phyloP scores from a whole-genome alignment of 2,797 vertebrate genomes.

The Notoglanidium macrostoma region DNA sequence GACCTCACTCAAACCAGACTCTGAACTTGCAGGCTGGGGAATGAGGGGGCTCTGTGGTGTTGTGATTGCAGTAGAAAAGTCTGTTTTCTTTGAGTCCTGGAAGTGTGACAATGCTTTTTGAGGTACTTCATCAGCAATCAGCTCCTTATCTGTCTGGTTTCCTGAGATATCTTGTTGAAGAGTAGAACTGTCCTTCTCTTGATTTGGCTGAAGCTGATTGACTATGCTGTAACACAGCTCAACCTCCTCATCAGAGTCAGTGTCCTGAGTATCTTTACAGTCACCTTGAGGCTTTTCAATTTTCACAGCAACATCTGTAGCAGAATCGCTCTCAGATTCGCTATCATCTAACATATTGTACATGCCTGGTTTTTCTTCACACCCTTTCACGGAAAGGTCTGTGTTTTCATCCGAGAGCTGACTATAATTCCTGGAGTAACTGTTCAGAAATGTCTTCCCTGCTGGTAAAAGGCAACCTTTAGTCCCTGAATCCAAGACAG shows the following conservation, averaged over 20 bases:
- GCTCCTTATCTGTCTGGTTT: slow-evolving; percentile 36
- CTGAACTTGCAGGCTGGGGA: slow-evolving; percentile 41
- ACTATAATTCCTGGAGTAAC: slow-evolving; percentile 82
- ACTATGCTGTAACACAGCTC: slow-evolving; percentile 76
- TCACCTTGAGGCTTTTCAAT: slow-evolving; percentile 6
- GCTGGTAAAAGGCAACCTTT: slow-evolving; percentile 72
- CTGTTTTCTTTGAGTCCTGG: slow-evolving; percentile 30
- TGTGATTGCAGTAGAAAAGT: slow-evolving; percentile 19
- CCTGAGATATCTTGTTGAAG: slow-evolving; percentile 2
- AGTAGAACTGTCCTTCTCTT: slow-evolving; percentile 40
- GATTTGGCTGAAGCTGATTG: slow-evolving; percentile 27
- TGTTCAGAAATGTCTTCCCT: slow-evolving; percentile 79
- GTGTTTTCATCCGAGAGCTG: slow-evolving; percentile 68
- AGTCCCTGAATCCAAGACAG: slow-evolving; percentile 71
- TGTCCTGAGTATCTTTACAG: slow-evolving; percentile 36
- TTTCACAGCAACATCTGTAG: slow-evolving; percentile 57
- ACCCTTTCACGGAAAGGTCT: slow-evolving; percentile 52
- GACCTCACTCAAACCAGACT: slow-evolving; percentile 27
- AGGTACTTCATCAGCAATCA: slow-evolving; percentile 46
- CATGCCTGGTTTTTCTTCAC: slow-evolving; percentile 65
- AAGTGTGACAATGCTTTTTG: slow-evolving; percentile 44
- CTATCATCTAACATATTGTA: slow-evolving; percentile 80
- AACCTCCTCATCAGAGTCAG: slow-evolving; percentile 82
- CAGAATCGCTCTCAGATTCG: slow-evolving; percentile 80
- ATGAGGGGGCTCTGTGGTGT: background rate